Evolutionary conservation across 2,888 invertebrate species (phyloP).

Genomic region (Netelia melanura): DNA sequence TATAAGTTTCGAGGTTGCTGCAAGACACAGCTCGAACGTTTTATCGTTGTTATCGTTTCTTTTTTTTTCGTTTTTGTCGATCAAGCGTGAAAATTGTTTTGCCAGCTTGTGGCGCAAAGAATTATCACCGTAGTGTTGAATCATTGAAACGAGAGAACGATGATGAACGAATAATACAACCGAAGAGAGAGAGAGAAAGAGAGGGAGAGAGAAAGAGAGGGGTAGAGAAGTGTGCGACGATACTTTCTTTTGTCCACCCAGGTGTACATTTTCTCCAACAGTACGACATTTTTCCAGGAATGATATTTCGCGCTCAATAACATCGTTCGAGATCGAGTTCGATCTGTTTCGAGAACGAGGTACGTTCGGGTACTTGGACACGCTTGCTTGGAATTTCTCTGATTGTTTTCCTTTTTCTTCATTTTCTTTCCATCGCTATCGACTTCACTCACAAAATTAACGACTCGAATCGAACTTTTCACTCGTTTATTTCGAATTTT

Average conservation of each 20-base stretch:
- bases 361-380: conserved; percentile 34
- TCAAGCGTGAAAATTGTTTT: conserved; percentile 45
- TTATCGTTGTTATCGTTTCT: background rate
- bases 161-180: conserved; percentile 4
- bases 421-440: background rate
- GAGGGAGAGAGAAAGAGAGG: background rate
- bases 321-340: conserved; percentile 11
- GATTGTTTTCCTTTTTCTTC: conserved; percentile 30
- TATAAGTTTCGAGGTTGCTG: background rate
- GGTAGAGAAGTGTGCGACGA: conserved; percentile 30
- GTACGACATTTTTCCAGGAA: conserved; percentile 45
- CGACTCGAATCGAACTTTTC: conserved; percentile 45
- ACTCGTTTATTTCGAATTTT: conserved; percentile 28
- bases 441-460: conserved; percentile 36
- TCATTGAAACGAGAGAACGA: conserved; percentile 36
- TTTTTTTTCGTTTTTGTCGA: conserved; percentile 2
- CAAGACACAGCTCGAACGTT: background rate
- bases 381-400: conserved; percentile 43
- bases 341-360: conserved; percentile 44
- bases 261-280: conserved; percentile 38
- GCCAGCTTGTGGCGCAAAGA: conserved; percentile 12
- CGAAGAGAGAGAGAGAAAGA: background rate
- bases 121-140: conserved; percentile 24
- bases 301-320: conserved; percentile 46
- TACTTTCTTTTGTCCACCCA: conserved; percentile 50